These are phyloP conservation scores for Ecliptopera silaceata DNA, from an alignment of 2,888 invertebrate species.

Conservation along the genomic window DNA sequence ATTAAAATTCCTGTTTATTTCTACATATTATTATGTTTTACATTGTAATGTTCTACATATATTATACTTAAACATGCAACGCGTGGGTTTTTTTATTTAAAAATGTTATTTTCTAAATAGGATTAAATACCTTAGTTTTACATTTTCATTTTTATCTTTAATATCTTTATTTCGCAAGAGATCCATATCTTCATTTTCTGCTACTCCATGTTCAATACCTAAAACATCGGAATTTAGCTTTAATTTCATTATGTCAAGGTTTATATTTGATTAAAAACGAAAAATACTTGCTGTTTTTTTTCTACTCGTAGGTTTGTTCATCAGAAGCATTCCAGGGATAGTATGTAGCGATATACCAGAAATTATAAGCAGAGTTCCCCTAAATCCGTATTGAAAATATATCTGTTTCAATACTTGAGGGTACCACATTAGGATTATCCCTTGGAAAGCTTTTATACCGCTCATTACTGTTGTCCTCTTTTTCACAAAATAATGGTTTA, in stretches of 20 bases:
- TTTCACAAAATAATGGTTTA: slow-evolving; percentile 84
- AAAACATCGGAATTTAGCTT: slow-evolving; percentile 33
- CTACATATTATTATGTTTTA: no score
- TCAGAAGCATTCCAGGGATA: slow-evolving; percentile 82
- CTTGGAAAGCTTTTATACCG: slow-evolving; percentile 83
- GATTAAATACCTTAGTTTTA: slow-evolving; percentile 23
- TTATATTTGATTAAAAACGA: slow-evolving; percentile 32
- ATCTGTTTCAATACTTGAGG: slow-evolving; percentile 80
- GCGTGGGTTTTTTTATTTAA: no score
- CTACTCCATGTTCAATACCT: slow-evolving; percentile 49
- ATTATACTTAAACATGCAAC: not conserved
- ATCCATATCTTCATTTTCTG: slow-evolving; percentile 50
- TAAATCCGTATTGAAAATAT: slow-evolving; percentile 82
- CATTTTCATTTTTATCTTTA: slow-evolving; percentile 1
- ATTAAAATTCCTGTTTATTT: no score
- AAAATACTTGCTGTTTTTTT: slow-evolving; percentile 73
- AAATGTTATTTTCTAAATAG: no score
- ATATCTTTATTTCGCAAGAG: slow-evolving; percentile 43
- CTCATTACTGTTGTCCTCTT: slow-evolving; percentile 85
- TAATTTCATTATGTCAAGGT: slow-evolving; percentile 14
- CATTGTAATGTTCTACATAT: not conserved
- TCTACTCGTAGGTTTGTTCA: slow-evolving; percentile 56
- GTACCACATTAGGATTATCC: slow-evolving; percentile 81
- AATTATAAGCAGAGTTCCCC: slow-evolving; percentile 84
- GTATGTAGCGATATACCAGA: slow-evolving; percentile 84